Evolutionary conservation across 1,140 invertebrate genomes (phyloP).

Genomic region (Bicyclus anynana): DNA sequence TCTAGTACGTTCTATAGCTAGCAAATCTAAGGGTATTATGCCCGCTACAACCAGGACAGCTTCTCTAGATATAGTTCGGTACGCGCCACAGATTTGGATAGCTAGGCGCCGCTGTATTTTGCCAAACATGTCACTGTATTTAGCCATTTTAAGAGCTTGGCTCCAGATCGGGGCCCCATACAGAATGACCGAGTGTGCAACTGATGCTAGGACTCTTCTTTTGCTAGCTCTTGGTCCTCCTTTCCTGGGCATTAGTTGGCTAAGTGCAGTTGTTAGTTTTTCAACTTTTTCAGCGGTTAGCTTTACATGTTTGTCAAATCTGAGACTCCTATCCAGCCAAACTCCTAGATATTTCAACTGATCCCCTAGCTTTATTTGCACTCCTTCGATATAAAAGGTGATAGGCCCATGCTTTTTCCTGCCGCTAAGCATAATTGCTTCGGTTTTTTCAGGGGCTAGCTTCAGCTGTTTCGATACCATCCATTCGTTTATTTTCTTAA

Average conservation of each 20-base stretch:
- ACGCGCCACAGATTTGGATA: too few species aligned
- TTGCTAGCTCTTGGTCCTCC: neutral
- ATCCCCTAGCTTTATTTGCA: neutral
- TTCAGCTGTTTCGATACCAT: neutral
- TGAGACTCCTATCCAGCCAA: neutral
- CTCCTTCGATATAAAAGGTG: neutral
- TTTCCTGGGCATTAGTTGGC: neutral
- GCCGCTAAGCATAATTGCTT: neutral
- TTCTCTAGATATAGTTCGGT: too few species aligned
- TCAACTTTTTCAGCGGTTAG: neutral
- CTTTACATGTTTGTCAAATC: neutral
- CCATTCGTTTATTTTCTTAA: neutral
- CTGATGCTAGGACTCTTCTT: neutral
- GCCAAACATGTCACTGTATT: too few species aligned
- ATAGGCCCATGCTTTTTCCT: neutral
- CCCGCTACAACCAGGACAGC: too few species aligned
- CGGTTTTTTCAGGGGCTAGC: neutral
- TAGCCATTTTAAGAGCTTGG: too few species aligned
- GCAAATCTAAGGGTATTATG: too few species aligned
- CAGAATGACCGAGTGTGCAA: neutral
- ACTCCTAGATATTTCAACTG: neutral
- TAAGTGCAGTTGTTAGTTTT: neutral
- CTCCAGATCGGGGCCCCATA: too few species aligned
- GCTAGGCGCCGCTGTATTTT: too few species aligned
- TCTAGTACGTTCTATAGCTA: too few species aligned